Evolutionary conservation across 2,113 vertebrate genomes (phyloP).

Genomic region (Tetrax tetrax): DNA sequence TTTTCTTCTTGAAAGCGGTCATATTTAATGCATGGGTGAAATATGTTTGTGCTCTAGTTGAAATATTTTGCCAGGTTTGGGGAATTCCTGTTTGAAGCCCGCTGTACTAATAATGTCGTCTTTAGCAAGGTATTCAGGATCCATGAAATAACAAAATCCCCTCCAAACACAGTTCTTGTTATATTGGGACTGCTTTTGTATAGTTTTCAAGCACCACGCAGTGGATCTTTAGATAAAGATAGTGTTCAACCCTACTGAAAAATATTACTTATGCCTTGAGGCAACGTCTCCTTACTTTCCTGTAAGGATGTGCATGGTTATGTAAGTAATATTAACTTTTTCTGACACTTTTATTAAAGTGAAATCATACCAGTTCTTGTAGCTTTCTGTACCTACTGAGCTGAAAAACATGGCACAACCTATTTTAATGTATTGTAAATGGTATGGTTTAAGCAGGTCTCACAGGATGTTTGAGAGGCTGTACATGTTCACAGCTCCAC

Average conservation of each 20-base stretch:
- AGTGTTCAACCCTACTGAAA: background rate
- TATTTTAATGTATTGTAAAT: background rate
- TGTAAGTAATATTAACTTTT: background rate
- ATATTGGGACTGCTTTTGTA: background rate
- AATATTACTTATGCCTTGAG: background rate
- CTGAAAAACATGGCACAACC: background rate
- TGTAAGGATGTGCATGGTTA: background rate
- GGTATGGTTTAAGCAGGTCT: background rate
- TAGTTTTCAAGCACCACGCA: background rate
- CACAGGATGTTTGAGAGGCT: background rate
- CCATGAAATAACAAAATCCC: background rate
- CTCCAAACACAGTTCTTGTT: background rate
- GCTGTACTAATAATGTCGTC: background rate
- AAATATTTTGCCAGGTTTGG: background rate
- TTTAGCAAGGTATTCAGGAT: background rate
- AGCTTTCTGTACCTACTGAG: background rate
- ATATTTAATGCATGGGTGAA: background rate
- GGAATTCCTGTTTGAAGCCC: background rate
- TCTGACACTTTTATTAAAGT: background rate
- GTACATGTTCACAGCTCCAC: background rate
- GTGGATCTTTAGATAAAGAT: background rate
- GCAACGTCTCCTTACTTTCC: background rate
- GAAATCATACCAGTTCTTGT: background rate
- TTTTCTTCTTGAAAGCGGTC: background rate
- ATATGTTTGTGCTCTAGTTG: background rate